phyloP scores from a whole-genome alignment of 2,113 vertebrate genomes.

The Peromyscus californicus region DNA sequence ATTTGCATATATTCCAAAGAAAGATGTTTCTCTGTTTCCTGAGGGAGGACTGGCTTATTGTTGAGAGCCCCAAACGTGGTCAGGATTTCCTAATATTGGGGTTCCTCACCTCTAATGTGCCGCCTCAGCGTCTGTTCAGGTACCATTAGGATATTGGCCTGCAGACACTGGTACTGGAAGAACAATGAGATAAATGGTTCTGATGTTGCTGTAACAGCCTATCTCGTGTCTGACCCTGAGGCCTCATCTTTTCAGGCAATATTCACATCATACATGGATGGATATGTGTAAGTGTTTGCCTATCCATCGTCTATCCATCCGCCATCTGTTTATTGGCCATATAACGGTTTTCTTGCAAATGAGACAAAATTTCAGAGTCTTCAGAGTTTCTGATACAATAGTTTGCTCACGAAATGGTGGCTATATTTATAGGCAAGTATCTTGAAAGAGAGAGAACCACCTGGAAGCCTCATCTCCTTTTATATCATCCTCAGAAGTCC shows the following conservation, averaged over 20 bases:
- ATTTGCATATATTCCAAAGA: neutral
- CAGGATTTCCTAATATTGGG: neutral
- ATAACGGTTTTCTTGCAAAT: neutral
- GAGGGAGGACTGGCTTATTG: neutral
- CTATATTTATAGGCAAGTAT: constrained; percentile 29
- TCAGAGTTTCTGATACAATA: neutral
- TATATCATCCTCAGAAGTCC: neutral
- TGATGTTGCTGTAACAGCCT: neutral
- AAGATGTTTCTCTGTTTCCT: neutral
- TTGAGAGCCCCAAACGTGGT: neutral
- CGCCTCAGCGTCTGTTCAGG: neutral
- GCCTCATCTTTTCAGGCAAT: neutral
- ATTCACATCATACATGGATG: neutral
- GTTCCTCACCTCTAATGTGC: neutral
- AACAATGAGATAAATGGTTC: neutral
- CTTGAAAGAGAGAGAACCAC: neutral
- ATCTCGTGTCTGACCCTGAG: neutral
- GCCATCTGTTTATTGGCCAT: neutral
- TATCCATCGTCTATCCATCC: neutral
- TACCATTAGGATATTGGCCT: neutral
- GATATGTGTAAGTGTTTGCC: neutral
- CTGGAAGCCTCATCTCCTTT: neutral
- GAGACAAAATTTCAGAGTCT: neutral
- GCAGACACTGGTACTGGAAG: neutral
- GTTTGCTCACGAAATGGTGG: neutral